Evolutionary conservation across 2,888 invertebrate species (phyloP).

Genomic region (Steromphala cineraria): DNA sequence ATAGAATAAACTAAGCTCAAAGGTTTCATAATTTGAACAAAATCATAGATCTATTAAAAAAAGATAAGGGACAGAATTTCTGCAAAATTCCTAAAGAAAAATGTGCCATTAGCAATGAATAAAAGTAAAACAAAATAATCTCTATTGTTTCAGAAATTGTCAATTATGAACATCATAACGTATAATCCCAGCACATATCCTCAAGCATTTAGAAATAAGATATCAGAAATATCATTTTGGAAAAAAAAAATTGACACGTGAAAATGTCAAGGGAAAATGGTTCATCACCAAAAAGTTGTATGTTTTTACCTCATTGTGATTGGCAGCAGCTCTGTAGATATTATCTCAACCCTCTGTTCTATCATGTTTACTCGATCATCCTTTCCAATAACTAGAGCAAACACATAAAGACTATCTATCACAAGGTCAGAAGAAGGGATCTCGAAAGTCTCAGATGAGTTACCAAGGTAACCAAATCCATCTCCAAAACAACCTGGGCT

Average conservation of each 20-base stretch:
- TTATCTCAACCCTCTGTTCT: constrained; percentile 22
- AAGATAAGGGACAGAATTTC: too few relatives aligned
- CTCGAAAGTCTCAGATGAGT: background rate
- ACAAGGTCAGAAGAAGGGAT: background rate
- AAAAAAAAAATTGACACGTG: too few relatives aligned
- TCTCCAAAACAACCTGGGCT: constrained; percentile 21
- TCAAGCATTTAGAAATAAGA: too few relatives aligned
- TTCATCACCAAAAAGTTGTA: too few relatives aligned
- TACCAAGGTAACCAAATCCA: constrained; percentile 9
- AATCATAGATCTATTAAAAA: background rate
- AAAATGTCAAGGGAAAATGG: too few relatives aligned
- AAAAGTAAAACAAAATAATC: too few relatives aligned
- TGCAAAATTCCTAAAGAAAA: background rate
- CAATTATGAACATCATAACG: too few relatives aligned
- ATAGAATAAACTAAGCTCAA: too few relatives aligned
- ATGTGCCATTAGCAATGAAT: background rate
- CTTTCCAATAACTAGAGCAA: constrained; percentile 26
- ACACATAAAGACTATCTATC: background rate
- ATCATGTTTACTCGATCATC: constrained; percentile 2
- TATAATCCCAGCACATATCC: too few relatives aligned
- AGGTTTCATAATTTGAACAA: background rate
- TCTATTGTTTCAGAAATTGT: too few relatives aligned
- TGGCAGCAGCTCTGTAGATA: background rate
- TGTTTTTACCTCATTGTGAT: constrained; percentile 24
- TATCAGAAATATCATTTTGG: too few relatives aligned